Percentiles rank a stretch among this genome's conserved stretches.
These are phyloP conservation scores for Helicoverpa armigera DNA, from an alignment of 1,140 invertebrate genomes.

Conservation along the genomic window DNA sequence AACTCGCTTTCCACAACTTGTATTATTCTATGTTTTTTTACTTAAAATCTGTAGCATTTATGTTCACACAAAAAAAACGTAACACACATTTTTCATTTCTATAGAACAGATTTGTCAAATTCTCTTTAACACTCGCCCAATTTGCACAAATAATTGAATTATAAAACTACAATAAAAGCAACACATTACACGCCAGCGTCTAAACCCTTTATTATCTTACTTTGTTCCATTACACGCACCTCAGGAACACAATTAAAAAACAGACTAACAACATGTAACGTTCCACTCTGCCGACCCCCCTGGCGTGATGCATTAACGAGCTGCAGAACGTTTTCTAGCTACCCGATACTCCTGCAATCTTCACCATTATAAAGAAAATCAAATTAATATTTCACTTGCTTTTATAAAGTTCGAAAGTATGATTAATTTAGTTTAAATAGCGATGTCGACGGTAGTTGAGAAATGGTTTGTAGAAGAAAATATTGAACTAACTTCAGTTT, in stretches of 20 bases:
- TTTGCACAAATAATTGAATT: too few species aligned
- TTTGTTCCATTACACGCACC: not conserved
- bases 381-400: not conserved
- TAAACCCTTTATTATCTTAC: not conserved
- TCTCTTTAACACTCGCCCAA: too few species aligned
- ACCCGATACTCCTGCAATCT: not conserved
- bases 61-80: too few species aligned
- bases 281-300: not conserved
- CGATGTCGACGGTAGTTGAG: too few species aligned
- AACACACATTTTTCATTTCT: too few species aligned
- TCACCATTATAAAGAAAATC: not conserved
- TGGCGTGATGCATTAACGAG: slow-evolving; percentile 18
- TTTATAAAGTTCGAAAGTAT: not conserved
- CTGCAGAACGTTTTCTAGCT: not conserved
- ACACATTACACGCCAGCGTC: not conserved
- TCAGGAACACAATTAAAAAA: not conserved
- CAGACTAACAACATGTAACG: not conserved
- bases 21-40: not conserved
- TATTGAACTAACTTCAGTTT: not conserved
- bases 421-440: too few species aligned
- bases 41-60: not conserved
- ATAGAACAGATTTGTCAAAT: too few species aligned
- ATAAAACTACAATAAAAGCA: too few species aligned
- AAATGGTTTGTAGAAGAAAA: too few species aligned
- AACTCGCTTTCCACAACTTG: slow-evolving; percentile 11